These are phyloP conservation scores for Aspidiotus rigidus DNA, from an alignment of 2,888 invertebrate genomes.

Conservation along the genomic window DNA sequence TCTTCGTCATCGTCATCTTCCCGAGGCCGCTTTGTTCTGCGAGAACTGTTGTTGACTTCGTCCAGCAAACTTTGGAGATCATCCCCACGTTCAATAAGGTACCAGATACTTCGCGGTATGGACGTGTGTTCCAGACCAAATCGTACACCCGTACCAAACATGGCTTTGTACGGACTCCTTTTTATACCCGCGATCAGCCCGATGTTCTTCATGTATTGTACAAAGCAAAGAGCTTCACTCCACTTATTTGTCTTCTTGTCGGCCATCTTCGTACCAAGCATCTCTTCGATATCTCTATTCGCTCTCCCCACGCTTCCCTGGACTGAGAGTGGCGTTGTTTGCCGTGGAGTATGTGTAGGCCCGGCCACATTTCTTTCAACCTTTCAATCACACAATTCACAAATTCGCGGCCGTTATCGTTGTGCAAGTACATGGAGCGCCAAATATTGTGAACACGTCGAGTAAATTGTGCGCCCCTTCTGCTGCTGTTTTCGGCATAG, in stretches of 20 bases:
- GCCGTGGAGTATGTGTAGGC: too few species aligned
- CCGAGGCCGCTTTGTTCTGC: background rate
- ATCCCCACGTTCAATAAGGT: background rate
- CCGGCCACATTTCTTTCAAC: too few species aligned
- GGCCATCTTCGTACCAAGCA: constrained; percentile 18
- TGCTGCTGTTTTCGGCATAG: constrained; percentile 31
- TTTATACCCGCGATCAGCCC: constrained; percentile 10
- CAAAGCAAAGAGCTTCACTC: constrained; percentile 11
- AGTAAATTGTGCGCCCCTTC: constrained; percentile 1
- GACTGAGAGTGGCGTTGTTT: too few species aligned
- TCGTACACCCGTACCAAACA: constrained; percentile 16
- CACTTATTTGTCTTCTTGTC: constrained; percentile 18
- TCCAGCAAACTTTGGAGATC: background rate
- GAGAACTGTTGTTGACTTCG: constrained; percentile 1
- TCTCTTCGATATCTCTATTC: too few species aligned
- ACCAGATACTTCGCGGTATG: background rate
- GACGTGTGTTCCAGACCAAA: constrained; percentile 4
- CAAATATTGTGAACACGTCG: too few species aligned
- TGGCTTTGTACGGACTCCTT: constrained; percentile 11
- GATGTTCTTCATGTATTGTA: constrained; percentile 24
- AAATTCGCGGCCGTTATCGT: too few species aligned
- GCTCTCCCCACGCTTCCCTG: too few species aligned
- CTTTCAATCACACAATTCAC: too few species aligned
- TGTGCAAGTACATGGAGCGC: too few species aligned
- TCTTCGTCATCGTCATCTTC: background rate